Conservation (phyloP, 2,113 vertebrate genomes). For the Saguinus imperator region DNA sequence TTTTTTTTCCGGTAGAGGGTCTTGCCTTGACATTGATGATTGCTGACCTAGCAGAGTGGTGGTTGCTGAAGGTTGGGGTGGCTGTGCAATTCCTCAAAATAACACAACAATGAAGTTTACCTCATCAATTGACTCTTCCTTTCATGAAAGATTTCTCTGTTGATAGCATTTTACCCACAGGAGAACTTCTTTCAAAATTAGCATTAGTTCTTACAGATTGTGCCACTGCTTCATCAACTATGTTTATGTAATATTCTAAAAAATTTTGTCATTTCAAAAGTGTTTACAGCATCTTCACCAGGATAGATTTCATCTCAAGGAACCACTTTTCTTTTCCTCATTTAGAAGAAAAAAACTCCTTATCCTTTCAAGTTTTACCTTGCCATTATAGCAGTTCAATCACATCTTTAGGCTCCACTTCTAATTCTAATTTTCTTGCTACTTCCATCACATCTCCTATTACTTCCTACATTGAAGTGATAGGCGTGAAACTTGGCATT, state of each 20-base stretch:
- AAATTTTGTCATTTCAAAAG: not conserved
- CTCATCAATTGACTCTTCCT: not conserved
- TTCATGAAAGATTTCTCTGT: not conserved
- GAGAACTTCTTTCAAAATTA: not conserved
- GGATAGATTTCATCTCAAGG: not conserved
- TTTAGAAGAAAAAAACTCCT: not conserved
- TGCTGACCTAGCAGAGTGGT: not conserved
- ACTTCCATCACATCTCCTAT: not conserved
- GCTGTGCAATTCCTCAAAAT: not conserved
- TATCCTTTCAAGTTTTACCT: not conserved
- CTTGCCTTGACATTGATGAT: not conserved
- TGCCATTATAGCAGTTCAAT: not conserved
- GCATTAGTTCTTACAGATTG: not conserved
- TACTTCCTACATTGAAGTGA: not conserved
- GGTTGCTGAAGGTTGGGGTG: not conserved
- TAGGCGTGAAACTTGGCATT: not conserved
- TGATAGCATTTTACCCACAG: not conserved
- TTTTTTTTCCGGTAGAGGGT: not conserved
- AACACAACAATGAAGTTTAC: not conserved
- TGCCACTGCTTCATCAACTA: not conserved
- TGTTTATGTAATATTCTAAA: not conserved
- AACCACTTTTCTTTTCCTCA: not conserved
- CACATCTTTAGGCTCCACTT: not conserved
- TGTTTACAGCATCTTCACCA: not conserved
- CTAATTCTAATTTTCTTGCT: not conserved